A percentile compares a stretch with the other conserved stretches of the same genome.
These are phyloP conservation scores for Odontomyia ornata DNA, from an alignment of 2,888 invertebrate genomes.

Conservation along the genomic window DNA sequence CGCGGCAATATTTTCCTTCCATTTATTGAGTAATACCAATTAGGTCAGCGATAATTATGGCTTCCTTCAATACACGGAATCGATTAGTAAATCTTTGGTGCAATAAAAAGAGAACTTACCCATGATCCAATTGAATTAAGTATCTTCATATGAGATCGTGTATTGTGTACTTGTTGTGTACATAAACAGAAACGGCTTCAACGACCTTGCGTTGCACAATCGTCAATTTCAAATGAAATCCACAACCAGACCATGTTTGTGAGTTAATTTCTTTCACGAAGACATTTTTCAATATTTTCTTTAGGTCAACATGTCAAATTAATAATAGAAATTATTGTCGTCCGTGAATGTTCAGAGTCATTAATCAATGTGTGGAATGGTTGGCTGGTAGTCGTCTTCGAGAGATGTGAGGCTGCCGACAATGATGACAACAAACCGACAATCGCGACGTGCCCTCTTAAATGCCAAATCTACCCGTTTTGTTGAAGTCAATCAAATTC, in stretches of 20 bases:
- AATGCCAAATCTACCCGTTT: background rate
- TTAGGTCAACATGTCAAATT: conserved; percentile 15
- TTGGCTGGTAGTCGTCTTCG: background rate
- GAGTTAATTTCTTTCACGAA: background rate
- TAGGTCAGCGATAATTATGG: conserved; percentile 41
- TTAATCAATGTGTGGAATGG: conserved; percentile 15
- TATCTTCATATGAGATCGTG: background rate
- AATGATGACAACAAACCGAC: too few species aligned
- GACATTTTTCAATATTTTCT: background rate
- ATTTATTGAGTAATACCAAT: conserved; percentile 35
- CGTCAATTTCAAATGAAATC: background rate
- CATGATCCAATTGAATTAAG: conserved; percentile 28
- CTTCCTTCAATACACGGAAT: conserved; percentile 33
- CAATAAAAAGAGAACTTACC: conserved; percentile 10
- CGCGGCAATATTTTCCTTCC: conserved; percentile 24
- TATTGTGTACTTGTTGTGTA: background rate
- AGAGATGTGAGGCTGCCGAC: background rate
- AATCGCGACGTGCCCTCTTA: background rate
- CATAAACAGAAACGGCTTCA: background rate
- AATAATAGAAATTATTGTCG: background rate
- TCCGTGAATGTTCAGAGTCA: background rate
- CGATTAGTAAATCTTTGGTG: conserved; percentile 34
- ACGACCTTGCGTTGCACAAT: background rate
- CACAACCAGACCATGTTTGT: too few species aligned
- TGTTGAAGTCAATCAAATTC: background rate